Conservation (phyloP, 2,797 vertebrate species). For the Myiotriccus ornatus region DNA sequence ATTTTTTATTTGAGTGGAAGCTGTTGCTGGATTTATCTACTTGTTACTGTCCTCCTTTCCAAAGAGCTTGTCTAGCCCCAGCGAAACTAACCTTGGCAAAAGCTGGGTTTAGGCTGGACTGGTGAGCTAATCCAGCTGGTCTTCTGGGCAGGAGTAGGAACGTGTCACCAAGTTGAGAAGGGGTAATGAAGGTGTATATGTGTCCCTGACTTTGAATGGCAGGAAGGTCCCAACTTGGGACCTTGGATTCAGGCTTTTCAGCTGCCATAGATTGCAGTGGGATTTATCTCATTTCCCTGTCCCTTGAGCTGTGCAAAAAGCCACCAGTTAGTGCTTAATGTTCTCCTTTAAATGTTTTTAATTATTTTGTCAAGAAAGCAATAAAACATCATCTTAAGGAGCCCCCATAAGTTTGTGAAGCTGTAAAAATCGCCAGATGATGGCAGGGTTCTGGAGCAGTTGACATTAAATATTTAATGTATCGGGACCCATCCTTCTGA, state of each 20-base stretch:
- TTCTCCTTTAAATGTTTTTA: slow-evolving; percentile 37
- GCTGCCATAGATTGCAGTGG: not conserved
- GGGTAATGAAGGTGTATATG: not conserved
- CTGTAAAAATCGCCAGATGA: slow-evolving; percentile 22
- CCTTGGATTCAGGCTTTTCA: not conserved
- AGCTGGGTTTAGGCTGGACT: not conserved
- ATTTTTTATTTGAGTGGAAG: not conserved
- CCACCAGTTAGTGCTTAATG: not conserved
- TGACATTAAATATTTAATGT: slow-evolving; percentile 5
- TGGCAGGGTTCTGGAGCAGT: not conserved
- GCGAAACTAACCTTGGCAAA: not conserved
- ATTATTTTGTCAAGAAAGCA: slow-evolving; percentile 33
- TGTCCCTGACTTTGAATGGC: not conserved
- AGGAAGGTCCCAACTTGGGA: not conserved
- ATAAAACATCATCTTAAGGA: slow-evolving; percentile 16
- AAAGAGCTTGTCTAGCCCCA: not conserved
- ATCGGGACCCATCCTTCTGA: not conserved
- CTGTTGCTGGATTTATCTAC: not conserved
- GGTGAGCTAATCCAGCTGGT: not conserved
- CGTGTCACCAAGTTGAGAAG: not conserved
- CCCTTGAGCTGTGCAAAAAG: not conserved
- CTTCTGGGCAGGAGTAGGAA: not conserved
- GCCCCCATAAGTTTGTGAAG: not conserved
- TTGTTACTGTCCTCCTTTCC: not conserved
- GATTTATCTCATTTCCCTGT: not conserved